Base-by-base conservation (phyloP, 2,888 invertebrate species). In the Clanis bilineata region DNA sequence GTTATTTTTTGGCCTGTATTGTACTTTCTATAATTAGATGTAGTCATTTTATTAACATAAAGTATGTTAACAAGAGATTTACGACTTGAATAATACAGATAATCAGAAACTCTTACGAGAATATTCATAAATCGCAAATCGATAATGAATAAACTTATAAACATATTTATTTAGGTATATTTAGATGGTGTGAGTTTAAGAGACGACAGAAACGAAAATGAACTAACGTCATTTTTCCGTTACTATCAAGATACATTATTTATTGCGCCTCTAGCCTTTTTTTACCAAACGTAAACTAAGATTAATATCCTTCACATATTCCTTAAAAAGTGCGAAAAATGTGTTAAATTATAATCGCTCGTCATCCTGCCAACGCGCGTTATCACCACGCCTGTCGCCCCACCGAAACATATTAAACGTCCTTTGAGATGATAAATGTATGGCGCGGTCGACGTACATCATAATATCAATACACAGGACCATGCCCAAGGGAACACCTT, bases 351-450 rank as follows among this genome's bases (percentile, higher is more conserved):
- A 77, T 79, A 76, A 80, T 76, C 75, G 73, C 71, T 69, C 67
- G 75, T 73, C 68, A 76, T 70, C 71, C 69, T 69, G 66, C 65
- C 66, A 61, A 63, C 70, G 63, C 72, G 56, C 72, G 79, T 82
- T 86, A 85, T 83, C 86, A 65, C 73, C 68, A 68, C 63, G 69
- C 74, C 86, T 88, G 90, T 89, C 90, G 84, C 74, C 80, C 72
- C 71, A 73, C 74, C 82, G 77, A 81, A 89, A 90, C 87, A 90
- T 90, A 90, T 90, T 91, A 91, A 87, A 88, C 83, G 79, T 85
- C 85, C 79, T 82, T 78, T 79, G 71, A 75, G 83, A 87, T 91
- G 91, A 91, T 91, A 85, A 87, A 91, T 90, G 90, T 82, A 78
- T 73, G 73, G 72, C 71, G 79, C 82, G 79, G 79, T 82, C 74